phyloP scores from a whole-genome alignment of 2,113 vertebrate species.

The Periophthalmus modestus region DNA sequence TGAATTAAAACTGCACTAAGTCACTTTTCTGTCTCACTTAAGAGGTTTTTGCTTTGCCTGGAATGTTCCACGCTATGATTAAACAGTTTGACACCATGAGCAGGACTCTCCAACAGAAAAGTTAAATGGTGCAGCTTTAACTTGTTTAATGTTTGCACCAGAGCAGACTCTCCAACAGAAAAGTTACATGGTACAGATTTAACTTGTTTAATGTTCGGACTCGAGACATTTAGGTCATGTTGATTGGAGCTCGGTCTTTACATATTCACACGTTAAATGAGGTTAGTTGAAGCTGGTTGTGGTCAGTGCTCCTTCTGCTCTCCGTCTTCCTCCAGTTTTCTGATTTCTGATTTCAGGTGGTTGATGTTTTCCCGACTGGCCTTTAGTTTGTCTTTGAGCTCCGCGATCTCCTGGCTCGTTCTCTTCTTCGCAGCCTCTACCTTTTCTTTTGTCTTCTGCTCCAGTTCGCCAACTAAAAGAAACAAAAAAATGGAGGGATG shows the following conservation, averaged over 20 bases:
- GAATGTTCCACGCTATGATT: no score
- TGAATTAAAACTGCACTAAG: no score
- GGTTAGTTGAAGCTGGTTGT: background rate
- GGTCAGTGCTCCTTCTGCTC: constrained; percentile 96
- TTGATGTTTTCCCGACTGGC: constrained; percentile 98
- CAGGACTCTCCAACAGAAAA: no score
- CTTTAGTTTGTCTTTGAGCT: constrained; percentile 96
- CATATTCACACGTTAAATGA: background rate
- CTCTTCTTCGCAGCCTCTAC: constrained; percentile 95
- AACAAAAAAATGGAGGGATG: constrained; percentile 3
- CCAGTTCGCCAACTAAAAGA: constrained; percentile 88
- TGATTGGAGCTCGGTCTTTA: background rate
- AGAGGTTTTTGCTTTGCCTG: no score
- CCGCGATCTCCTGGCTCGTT: constrained; percentile 95
- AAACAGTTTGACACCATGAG: no score
- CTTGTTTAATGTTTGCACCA: background rate
- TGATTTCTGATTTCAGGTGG: constrained; percentile 93
- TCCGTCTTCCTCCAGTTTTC: constrained; percentile 92
- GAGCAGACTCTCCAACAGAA: no score
- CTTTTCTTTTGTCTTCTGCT: constrained; percentile 94
- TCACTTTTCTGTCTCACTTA: no score
- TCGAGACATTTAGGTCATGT: background rate
- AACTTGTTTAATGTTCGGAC: background rate
- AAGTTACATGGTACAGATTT: no score
- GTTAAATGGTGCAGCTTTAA: background rate